Evolutionary conservation across 2,113 vertebrate species (phyloP), one percentile per base, ranked within the genome.

Genomic region (Tragelaphus strepsiceros): DNA sequence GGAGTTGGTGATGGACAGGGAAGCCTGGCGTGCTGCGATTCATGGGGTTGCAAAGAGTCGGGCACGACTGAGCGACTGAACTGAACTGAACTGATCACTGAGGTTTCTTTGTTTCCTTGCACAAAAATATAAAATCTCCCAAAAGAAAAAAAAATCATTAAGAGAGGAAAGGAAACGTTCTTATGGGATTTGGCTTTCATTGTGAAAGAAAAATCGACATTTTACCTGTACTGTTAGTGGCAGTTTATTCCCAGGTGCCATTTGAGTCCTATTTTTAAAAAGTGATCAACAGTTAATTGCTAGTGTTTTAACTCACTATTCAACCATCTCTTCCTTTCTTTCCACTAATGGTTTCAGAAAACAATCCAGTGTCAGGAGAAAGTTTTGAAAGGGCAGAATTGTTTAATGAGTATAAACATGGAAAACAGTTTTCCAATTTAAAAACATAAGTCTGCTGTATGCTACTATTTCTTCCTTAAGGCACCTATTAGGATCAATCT

Each of bases 341-440:
- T 92, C 54, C 71, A 88, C 4, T 77, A 74, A 95, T 35, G 2
- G 9, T 94, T 97, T 97, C 62, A 92, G 49, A 80, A 93, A 92
- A 93, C 5, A 90, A 88, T n/a, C 16, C 62, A 90, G 4, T 87
- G 86, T 71, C 13, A 49, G n/a, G 56, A 82, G 17, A 77, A 94
- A 88, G 0, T 43, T 3, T 51, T 82, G 2, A 67, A 95, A 94
- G 61, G 83, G 3, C 49, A 82, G 58, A 3, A 10, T 32, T 67
- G 21, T 94, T 91, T 39, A 84, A 80, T 90, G 19, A 92, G 32
- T 87, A 94, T 64, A 94, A 89, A 88, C 15, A 71, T 32, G 35
- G 54, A 90, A 88, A 81, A 86, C 22, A 3, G 0, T 7, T 88
- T 78, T 77, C 49, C 10, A 85, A 51, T 78, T 95, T 86, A 35